Base-by-base conservation (phyloP, 2,888 invertebrate genomes). In the Dugesia japonica region DNA sequence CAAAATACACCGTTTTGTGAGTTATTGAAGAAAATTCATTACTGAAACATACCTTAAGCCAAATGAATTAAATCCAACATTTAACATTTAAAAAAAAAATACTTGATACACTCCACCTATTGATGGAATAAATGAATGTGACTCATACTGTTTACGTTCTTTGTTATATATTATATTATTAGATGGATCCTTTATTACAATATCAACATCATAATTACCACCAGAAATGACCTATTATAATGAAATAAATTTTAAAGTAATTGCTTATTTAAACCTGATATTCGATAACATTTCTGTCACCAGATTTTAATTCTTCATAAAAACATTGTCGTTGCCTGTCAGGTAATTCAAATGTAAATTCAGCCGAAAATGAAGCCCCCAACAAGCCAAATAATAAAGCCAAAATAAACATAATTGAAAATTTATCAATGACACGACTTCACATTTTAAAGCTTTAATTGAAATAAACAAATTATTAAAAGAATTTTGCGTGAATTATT, bases 1-100 rank as follows among this genome's bases (percentile, higher is more conserved):
- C 71, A 20, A 71, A 71, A 71, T 71, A 71, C 13, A 71, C 71
- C 7, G 26, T 71, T 71, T 71, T 71, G 71, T 71, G 71, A n/a
- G 71, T 71, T 7, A 71, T 23, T 9, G 71, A 23, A 71, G 71
- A 71, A n/a, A 71, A 71, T n/a, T 71, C 71, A 20, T 71, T 71
- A 7, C 23, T 9, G 26, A 71, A 71, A 71, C 71, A 71, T 9
- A 38, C 17, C 38, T 38, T 13, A 9, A 38, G 17, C 38, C 13
- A 38, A n/a, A n/a, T n/a, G n/a, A n/a, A n/a, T n/a, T n/a, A n/a
- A n/a, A n/a, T n/a, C n/a, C n/a, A n/a, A n/a, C n/a, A n/a, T n/a
- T n/a, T n/a, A n/a, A n/a, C n/a, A n/a, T n/a, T n/a, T n/a, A n/a
- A n/a, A n/a, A n/a, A n/a, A n/a, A n/a, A n/a, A n/a, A n/a, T 13